Evolutionary conservation across 2,888 invertebrate species (phyloP), one percentile per base, ranked within the genome.

Genomic region (Cremastobaeus sp.): DNA sequence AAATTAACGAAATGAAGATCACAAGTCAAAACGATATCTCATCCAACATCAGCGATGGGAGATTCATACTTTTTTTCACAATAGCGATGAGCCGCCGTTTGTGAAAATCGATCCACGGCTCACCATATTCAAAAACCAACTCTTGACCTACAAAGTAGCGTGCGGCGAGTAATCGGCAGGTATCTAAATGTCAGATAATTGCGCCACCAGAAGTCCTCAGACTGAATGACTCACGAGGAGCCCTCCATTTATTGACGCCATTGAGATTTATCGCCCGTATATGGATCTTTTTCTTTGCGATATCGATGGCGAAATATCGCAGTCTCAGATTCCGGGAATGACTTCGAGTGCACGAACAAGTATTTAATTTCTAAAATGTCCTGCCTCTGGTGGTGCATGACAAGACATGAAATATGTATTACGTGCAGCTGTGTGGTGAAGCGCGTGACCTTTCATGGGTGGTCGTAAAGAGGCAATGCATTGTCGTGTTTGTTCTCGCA

Each of bases 351-450:
- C 65, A 60, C 66, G 66, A 60, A 48, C 54, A 60, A 66, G 54
- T 72, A 72, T 72, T 72, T 72, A 72, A 72, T 66, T 66, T 72
- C 55, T 60, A 43, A 66, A 66, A 60, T 72, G 66, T 72, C 54
- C 65, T 35, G 48, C 41, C 54, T 34, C 28, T 48, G 60, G 21
- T 54, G 66, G 39, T 35, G 55, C 60, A 66, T 66, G 72, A 66
- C 60, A 72, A 72, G 60, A 60, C 60, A 72, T 72, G 72, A 72
- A 72, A 72, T 72, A 72, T 66, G 72, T 72, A 72, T 72, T 59
- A 72, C 59, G 65, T 43, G 59, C 59, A 52, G 39, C 15, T 21
- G 45, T 57, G 64, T 60, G 72, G 60, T 34, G 45, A 52, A 45
- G 52, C 50, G 54, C 54, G 72, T 66, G 59, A 71, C 50, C 45